Conservation (phyloP, 2,113 vertebrate species). For the Montifringilla adamsi region DNA sequence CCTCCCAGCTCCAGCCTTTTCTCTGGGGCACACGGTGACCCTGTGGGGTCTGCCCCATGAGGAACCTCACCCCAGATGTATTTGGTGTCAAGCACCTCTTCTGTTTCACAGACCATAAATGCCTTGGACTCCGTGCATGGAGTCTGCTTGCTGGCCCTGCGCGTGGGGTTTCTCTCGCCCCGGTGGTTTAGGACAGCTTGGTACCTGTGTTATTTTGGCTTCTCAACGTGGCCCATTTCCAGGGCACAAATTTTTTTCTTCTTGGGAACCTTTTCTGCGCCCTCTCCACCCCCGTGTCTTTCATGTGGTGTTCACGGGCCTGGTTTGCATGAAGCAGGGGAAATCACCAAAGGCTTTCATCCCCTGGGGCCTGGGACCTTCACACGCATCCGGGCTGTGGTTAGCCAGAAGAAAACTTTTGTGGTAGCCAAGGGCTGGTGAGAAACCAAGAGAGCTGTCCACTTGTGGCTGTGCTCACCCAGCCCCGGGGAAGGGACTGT, state of each 20-base stretch:
- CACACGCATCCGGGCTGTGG: rapidly evolving
- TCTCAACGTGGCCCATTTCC: not conserved
- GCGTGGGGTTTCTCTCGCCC: rapidly evolving
- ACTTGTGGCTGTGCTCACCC: rapidly evolving
- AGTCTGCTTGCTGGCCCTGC: not conserved
- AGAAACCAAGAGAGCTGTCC: not conserved
- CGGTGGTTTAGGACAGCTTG: not conserved
- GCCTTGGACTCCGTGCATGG: rapidly evolving
- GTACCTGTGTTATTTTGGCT: not conserved
- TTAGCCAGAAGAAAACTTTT: slow-evolving; percentile 24
- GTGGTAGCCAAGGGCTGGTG: not conserved
- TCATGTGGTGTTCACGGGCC: not conserved
- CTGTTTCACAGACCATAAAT: not conserved
- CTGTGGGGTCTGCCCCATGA: not conserved
- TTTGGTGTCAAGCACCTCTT: not conserved
- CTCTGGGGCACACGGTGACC: rapidly evolving
- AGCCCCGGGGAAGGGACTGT: not conserved
- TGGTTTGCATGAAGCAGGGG: not conserved
- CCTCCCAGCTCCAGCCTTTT: not conserved
- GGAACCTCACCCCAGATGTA: not conserved
- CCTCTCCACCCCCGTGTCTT: not conserved
- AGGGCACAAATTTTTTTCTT: not conserved
- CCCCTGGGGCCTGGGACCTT: not conserved
- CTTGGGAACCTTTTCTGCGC: not conserved
- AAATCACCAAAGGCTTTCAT: slow-evolving; percentile 7